A percentile compares a stretch with the other conserved stretches of the same genome.
These are phyloP conservation scores for Somateria mollissima DNA, from an alignment of 2,797 vertebrate genomes.

Conservation along the genomic window DNA sequence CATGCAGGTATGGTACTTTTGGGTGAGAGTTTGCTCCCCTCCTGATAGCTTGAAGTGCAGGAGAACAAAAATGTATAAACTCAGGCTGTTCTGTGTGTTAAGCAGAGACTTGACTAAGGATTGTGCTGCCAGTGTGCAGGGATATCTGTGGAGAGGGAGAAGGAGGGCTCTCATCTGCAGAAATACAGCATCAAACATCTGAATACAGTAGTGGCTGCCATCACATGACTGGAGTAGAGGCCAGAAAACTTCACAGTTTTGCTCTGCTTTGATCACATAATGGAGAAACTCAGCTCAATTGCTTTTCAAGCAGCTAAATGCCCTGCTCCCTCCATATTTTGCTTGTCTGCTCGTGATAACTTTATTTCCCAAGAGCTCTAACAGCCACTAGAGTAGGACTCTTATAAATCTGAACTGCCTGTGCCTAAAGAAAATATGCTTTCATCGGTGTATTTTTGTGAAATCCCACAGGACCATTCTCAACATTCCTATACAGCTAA, in stretches of 20 bases:
- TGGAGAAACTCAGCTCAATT: constrained; percentile 10
- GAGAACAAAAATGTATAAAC: neutral
- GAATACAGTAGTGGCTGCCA: neutral
- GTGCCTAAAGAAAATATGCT: constrained; percentile 46
- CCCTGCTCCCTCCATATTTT: constrained; percentile 20
- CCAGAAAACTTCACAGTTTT: constrained; percentile 1
- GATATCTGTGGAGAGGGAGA: neutral
- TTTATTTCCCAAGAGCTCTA: constrained; percentile 42
- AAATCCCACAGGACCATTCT: constrained; percentile 27
- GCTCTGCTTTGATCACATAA: constrained; percentile 20
- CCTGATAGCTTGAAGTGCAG: neutral
- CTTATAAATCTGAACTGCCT: constrained; percentile 32
- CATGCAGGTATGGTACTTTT: neutral
- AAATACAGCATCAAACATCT: neutral
- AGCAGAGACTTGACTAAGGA: neutral
- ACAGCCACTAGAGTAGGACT: constrained; percentile 32
- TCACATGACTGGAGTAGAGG: neutral
- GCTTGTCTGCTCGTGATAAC: constrained; percentile 20
- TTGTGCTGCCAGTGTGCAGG: rapidly evolving
- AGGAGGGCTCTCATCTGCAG: neutral
- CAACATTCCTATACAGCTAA: neutral
- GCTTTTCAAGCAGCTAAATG: constrained; percentile 51
- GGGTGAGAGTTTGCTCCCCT: neutral
- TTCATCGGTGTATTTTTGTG: constrained; percentile 14
- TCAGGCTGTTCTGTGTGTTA: neutral